A percentile compares a stretch with the other conserved stretches of the same genome.
These are phyloP conservation scores for Eudyptes chrysolophus DNA, from an alignment of 2,113 vertebrate genomes.

Conservation along the genomic window DNA sequence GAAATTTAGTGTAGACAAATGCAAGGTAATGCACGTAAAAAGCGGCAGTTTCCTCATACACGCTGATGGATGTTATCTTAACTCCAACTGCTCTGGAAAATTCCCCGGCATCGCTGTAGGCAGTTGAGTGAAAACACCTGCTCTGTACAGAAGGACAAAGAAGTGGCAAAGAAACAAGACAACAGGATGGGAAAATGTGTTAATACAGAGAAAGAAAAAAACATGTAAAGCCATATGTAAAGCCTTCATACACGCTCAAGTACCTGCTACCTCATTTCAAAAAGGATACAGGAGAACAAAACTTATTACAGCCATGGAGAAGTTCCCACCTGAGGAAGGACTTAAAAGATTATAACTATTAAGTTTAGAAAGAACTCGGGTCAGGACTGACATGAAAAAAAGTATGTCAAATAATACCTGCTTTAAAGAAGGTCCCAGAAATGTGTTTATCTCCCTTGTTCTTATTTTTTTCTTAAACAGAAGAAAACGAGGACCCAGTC, in stretches of 20 bases:
- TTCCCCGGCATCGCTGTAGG: neutral
- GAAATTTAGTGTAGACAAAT: constrained; percentile 36
- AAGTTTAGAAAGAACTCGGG: neutral
- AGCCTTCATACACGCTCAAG: neutral
- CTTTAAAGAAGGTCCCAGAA: neutral
- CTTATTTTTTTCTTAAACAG: neutral
- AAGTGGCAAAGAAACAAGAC: neutral
- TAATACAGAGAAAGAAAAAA: neutral
- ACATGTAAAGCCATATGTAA: neutral
- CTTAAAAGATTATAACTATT: neutral
- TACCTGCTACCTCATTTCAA: neutral
- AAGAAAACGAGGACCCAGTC: neutral
- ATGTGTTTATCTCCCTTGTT: neutral
- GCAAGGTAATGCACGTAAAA: neutral
- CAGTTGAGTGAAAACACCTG: constrained; percentile 32
- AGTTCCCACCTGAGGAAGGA: neutral
- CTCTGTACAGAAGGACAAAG: neutral
- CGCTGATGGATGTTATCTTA: neutral
- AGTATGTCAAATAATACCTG: neutral
- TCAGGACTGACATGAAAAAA: neutral
- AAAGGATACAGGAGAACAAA: neutral
- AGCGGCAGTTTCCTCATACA: neutral
- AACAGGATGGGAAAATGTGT: neutral
- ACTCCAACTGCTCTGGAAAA: constrained; percentile 23
- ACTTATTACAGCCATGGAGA: neutral